phyloP scores from a whole-genome alignment of 2,113 vertebrate species.

The Oreochromis tanganicae region DNA sequence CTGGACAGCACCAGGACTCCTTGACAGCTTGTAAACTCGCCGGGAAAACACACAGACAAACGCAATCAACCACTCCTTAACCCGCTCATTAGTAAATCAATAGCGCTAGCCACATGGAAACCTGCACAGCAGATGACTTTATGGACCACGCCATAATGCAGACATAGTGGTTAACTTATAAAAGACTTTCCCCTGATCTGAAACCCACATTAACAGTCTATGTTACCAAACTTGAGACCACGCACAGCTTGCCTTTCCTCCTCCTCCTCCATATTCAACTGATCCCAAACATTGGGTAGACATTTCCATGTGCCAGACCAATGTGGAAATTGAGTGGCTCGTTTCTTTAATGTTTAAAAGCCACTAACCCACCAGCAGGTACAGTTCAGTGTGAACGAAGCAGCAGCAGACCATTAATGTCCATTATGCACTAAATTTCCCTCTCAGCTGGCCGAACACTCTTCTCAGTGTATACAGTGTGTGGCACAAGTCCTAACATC shows the following conservation, averaged over 20 bases:
- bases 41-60: conserved; percentile 58
- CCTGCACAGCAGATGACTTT: conserved; percentile 53
- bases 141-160: conserved; percentile 33
- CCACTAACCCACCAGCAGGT: conserved; percentile 52
- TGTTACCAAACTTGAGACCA: conserved; percentile 23
- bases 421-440: conserved; percentile 41
- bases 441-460: conserved; percentile 32
- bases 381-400: conserved; percentile 34
- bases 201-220: conserved; percentile 61
- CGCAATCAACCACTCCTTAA: conserved; percentile 57
- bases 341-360: conserved; percentile 50
- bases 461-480: conserved; percentile 26
- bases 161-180: conserved; percentile 41
- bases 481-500: conserved; percentile 64
- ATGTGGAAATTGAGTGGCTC: conserved; percentile 50
- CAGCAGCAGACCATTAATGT: conserved; percentile 42
- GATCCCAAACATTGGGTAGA: conserved; percentile 48
- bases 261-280: not conserved
- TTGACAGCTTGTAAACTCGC: conserved; percentile 52
- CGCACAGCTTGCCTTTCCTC: not conserved
- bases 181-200: conserved; percentile 43
- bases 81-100: conserved; percentile 62
- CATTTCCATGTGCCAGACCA: conserved; percentile 45
- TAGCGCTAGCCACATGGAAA: conserved; percentile 41
- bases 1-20: conserved; percentile 60